Evolutionary conservation across 2,888 invertebrate species (phyloP), one percentile per base, ranked within the genome.

Genomic region (Limnephilus lunatus): DNA sequence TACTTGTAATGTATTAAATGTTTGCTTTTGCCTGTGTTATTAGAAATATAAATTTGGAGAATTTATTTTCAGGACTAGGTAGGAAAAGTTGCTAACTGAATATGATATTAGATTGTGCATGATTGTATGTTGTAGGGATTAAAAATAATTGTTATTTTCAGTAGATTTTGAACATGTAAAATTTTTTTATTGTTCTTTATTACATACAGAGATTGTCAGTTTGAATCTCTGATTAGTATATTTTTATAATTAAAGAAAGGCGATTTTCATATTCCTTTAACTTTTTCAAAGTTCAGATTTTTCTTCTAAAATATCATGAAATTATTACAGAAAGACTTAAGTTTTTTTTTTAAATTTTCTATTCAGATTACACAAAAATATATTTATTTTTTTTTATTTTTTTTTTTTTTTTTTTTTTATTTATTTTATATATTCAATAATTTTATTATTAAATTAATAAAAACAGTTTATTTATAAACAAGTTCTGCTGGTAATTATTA

Each of bases 1-100:
- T 83, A 83, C 25, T 68, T 68, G 68, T 68, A 2, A 25, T 5
- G 68, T 32, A 83, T 83, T 83, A 25, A 68, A 83, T 83, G 83
- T 83, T 83, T 31, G 83, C 32, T 83, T 83, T 83, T 83, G 83
- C 83, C 83, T 83, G 35, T 83, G 82, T 83, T 35, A 35, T 83
- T 83, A 82, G 25, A 83, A 83, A 83, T 83, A 35, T 83, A 25
- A 35, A 19, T 35, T 68, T 68, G 68, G n/a, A 68, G 25, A 25
- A 68, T 68, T 68, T 68, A 68, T 82, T 32, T 32, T 83, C 32
- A 35, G 32, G 25, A 32, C 35, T 83, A 35, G 35, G 68, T 83
- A 83, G 19, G 7, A 83, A 35, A 35, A n/a, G 31, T 83, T 19
- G 32, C 35, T 83, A 83, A 35, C 32, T 31, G 19, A 83, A 83